Evolutionary conservation across 2,888 invertebrate species (phyloP).

Genomic region (Callinectes sapidus): DNA sequence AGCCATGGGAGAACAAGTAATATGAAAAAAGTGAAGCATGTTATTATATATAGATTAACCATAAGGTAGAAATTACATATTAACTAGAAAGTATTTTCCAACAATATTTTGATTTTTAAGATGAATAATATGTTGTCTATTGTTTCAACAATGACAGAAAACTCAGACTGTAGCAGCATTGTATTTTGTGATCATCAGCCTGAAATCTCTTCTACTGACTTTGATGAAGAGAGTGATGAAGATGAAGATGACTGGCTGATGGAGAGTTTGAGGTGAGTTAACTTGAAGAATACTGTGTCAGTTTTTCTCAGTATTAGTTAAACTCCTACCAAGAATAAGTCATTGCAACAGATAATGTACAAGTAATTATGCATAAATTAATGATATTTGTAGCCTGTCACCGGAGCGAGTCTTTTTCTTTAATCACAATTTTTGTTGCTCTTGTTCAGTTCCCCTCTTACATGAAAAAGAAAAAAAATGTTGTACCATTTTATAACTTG

Average conservation of each 20-base stretch:
- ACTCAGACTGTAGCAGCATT: constrained; percentile 53
- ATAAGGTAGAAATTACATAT: not conserved
- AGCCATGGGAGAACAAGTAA: too few relatives aligned
- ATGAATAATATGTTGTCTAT: not conserved
- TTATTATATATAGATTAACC: not conserved
- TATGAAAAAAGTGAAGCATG: not conserved
- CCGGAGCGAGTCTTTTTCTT: too few relatives aligned
- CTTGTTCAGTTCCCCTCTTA: too few relatives aligned
- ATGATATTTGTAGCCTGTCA: too few relatives aligned
- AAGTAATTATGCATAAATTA: too few relatives aligned
- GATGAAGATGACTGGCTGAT: constrained; percentile 71
- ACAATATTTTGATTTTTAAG: not conserved
- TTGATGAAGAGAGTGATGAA: constrained; percentile 55
- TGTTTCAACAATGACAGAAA: constrained; percentile 30
- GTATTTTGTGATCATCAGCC: constrained; percentile 29
- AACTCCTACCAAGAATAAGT: not conserved
- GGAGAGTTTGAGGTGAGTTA: constrained; percentile 57
- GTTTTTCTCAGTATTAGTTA: not conserved
- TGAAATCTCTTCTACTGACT: not conserved
- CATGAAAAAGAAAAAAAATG: too few relatives aligned
- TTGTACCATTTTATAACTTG: not conserved
- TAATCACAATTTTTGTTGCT: too few relatives aligned
- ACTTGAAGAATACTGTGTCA: not conserved
- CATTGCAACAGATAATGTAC: not conserved
- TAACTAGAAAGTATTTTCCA: not conserved